Evolutionary conservation across 2,888 invertebrate genomes (phyloP).

Genomic region (Patella caerulea): DNA sequence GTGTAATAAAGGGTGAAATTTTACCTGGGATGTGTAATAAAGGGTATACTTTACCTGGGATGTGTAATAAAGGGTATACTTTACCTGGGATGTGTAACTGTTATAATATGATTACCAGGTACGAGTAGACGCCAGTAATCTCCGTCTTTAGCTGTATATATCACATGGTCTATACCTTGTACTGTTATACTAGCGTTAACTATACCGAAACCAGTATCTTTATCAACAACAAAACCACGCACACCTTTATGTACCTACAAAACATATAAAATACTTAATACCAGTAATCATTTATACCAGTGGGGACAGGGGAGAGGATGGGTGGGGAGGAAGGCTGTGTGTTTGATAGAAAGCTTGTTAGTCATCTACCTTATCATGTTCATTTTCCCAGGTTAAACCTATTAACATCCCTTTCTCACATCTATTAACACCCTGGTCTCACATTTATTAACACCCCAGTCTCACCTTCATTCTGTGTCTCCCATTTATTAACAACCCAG

Average conservation of each 20-base stretch:
- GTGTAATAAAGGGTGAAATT: conserved; percentile 93
- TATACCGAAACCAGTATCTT: conserved; percentile 77
- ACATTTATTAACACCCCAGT: no score
- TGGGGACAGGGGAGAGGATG: no score
- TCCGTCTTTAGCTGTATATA: conserved; percentile 85
- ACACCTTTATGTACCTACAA: conserved; percentile 87
- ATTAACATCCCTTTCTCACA: no score
- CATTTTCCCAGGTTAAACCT: no score
- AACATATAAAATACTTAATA: not conserved
- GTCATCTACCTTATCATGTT: no score
- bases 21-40: conserved; percentile 78
- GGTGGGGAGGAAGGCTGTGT: no score
- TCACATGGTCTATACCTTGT: conserved; percentile 83
- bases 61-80: conserved; percentile 70
- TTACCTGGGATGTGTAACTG: conserved; percentile 73
- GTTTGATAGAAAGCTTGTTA: no score
- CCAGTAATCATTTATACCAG: no score
- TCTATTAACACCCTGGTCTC: no score
- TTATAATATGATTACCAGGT: conserved; percentile 87
- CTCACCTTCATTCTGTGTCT: no score
- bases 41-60: conserved; percentile 68
- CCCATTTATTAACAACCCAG: no score
- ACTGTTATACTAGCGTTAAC: conserved; percentile 84
- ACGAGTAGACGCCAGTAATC: conserved; percentile 95
- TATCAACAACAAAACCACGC: conserved; percentile 86